Evolutionary conservation across 2,113 vertebrate species (phyloP).

Genomic region (Tangachromis dhanisi): DNA sequence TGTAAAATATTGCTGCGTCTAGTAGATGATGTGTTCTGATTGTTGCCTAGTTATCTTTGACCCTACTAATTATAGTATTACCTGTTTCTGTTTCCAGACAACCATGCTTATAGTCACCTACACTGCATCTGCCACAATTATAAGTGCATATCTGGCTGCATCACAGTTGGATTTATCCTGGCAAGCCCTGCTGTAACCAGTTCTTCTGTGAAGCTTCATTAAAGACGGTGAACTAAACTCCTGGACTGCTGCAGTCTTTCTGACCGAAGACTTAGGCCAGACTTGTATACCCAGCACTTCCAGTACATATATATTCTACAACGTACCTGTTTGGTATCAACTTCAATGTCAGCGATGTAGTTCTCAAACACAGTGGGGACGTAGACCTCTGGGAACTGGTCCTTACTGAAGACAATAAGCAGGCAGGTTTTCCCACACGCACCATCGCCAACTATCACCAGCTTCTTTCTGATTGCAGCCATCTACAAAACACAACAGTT

Average conservation of each 20-base stretch:
- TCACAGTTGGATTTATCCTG: background rate
- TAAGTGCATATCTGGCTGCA: rapidly evolving
- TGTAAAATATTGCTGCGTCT: too few relatives aligned
- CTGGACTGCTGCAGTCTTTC: background rate
- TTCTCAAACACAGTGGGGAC: constrained; percentile 98
- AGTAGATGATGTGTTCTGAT: background rate
- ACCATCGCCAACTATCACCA: constrained; percentile 97
- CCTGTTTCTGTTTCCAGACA: background rate
- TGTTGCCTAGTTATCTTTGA: background rate
- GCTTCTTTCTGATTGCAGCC: constrained; percentile 96
- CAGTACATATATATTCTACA: background rate
- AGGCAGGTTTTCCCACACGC: constrained; percentile 96
- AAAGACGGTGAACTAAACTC: background rate
- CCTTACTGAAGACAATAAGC: constrained; percentile 97
- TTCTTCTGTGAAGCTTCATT: background rate
- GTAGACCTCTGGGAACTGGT: constrained; percentile 97
- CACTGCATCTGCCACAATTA: rapidly evolving
- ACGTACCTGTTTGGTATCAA: constrained; percentile 91
- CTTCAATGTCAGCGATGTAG: constrained; percentile 98
- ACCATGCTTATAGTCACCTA: background rate
- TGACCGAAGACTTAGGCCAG: background rate
- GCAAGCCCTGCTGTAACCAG: background rate
- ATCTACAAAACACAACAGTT: constrained; percentile 61
- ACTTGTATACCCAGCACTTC: background rate
- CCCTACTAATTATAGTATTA: background rate